Conservation (phyloP, 1,140 invertebrate species). For the Drosophila santomea region DNA sequence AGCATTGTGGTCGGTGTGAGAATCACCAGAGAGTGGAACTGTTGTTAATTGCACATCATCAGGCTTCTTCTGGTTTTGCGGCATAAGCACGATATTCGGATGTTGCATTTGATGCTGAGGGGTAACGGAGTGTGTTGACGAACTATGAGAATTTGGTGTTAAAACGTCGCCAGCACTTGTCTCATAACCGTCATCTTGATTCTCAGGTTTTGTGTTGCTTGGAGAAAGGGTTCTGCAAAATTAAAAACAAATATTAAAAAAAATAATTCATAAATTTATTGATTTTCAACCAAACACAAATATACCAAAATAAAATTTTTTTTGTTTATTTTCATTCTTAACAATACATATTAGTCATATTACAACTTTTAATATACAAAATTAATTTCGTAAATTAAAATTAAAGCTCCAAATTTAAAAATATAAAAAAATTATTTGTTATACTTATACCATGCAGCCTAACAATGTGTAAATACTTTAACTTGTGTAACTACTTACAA, state of each 20-base stretch:
- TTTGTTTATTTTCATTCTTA: no score
- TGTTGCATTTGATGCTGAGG: conserved; percentile 74
- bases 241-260: background rate
- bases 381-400: no score
- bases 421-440: no score
- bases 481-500: conserved; percentile 54
- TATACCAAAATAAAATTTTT: no score
- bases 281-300: no score
- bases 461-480: background rate
- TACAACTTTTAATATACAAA: no score
- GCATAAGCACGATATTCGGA: conserved; percentile 17
- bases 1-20: conserved; percentile 3
- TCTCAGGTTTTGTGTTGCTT: conserved; percentile 88
- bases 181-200: conserved; percentile 94
- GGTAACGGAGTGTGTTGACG: conserved; percentile 86
- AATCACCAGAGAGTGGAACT: background rate
- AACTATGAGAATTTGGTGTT: conserved; percentile 86
- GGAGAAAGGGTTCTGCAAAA: conserved; percentile 82
- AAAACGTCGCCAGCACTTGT: conserved; percentile 92
- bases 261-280: background rate
- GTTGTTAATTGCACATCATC: conserved; percentile 43
- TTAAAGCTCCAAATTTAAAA: no score
- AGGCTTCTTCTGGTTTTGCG: conserved; percentile 46
- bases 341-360: no score
- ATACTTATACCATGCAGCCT: background rate